Percentiles rank a stretch among this genome's conserved stretches.
Conservation (phyloP, 2,888 invertebrate genomes). For the Gymnocheta viridis region DNA sequence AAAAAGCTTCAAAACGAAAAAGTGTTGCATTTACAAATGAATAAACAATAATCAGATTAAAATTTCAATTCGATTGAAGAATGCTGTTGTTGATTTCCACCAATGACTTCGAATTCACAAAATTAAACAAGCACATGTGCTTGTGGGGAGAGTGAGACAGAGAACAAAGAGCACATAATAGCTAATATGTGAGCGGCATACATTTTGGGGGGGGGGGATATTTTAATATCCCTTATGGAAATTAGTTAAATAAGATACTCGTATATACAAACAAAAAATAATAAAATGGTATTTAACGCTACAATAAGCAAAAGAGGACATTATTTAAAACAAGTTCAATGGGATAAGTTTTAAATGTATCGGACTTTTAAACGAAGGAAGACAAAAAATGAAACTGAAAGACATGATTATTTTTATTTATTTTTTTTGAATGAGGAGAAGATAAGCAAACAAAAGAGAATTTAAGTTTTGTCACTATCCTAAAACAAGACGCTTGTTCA, state of each 20-base stretch:
- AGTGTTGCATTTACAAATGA: constrained; percentile 64
- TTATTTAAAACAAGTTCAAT: background rate
- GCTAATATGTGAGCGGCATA: constrained; percentile 20
- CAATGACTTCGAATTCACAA: background rate
- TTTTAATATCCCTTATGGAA: constrained; percentile 48
- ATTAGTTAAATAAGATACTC: constrained; percentile 15
- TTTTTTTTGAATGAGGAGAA: no score
- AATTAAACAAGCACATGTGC: background rate
- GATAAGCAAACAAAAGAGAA: no score
- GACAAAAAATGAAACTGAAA: no score
- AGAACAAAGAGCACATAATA: background rate
- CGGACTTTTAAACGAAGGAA: no score
- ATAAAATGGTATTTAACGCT: background rate
- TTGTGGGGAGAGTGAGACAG: background rate
- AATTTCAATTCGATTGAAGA: constrained; percentile 48
- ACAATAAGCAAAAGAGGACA: background rate
- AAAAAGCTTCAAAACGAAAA: constrained; percentile 14
- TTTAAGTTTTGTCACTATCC: no score
- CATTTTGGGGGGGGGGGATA: constrained; percentile 14
- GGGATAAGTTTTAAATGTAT: no score
- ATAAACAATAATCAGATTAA: constrained; percentile 67
- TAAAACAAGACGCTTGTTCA: no score
- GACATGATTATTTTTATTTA: no score
- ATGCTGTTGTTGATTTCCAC: constrained; percentile 14
- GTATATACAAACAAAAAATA: background rate